A percentile compares a stretch with the other conserved stretches of the same genome.
These are phyloP conservation scores for Heliconius ethilla DNA, from an alignment of 2,888 invertebrate genomes.

Conservation along the genomic window DNA sequence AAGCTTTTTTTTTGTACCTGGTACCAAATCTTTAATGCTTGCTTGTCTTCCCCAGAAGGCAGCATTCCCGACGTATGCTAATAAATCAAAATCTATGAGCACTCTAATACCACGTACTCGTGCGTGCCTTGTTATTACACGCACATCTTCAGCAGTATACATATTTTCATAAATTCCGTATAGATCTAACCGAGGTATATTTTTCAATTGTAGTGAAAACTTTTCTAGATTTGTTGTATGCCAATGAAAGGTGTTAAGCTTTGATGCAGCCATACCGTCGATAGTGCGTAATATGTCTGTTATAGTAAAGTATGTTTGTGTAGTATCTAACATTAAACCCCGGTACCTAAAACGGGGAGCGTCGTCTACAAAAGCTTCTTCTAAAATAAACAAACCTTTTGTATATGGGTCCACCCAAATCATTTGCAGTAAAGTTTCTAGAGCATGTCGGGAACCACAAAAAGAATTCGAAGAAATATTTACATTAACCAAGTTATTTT, in stretches of 20 bases:
- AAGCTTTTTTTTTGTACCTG: conserved; percentile 86
- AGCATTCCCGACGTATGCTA: conserved; percentile 90
- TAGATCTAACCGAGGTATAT: conserved; percentile 87
- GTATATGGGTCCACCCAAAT: conserved; percentile 87
- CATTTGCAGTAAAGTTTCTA: conserved; percentile 89
- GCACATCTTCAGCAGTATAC: conserved; percentile 86
- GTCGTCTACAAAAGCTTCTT: conserved; percentile 86
- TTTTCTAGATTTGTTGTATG: conserved; percentile 93
- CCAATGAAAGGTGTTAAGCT: conserved; percentile 96
- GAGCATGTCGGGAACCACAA: conserved; percentile 88
- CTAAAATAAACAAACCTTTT: conserved; percentile 83
- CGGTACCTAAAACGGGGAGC: conserved; percentile 88
- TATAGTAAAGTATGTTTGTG: conserved; percentile 91
- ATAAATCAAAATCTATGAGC: conserved; percentile 92
- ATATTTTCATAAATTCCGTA: conserved; percentile 91
- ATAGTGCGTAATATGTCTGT: conserved; percentile 86
- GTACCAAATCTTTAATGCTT: conserved; percentile 85
- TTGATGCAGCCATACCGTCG: conserved; percentile 92
- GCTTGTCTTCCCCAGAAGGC: conserved; percentile 88
- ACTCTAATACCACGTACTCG: conserved; percentile 91
- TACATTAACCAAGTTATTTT: conserved; percentile 73
- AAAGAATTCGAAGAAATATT: conserved; percentile 84
- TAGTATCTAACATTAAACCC: conserved; percentile 94
- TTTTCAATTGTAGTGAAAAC: conserved; percentile 90
- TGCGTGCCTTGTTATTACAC: conserved; percentile 88